Evolutionary conservation across 2,888 invertebrate species (phyloP), one percentile per base, ranked within the genome.

Genomic region (Uropetala carovei): DNA sequence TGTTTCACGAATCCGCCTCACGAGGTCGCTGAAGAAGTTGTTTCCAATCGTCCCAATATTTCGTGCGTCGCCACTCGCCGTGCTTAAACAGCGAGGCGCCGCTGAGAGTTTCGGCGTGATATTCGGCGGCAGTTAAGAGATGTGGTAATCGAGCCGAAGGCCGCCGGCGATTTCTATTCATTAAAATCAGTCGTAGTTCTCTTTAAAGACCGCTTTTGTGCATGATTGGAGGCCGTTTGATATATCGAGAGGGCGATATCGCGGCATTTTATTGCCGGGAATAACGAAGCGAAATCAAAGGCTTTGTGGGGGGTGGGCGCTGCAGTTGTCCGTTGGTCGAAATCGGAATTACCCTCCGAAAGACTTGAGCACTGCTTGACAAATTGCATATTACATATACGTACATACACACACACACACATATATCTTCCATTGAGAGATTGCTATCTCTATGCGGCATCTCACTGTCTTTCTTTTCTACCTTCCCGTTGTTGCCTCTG

Each of bases 151-250:
- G 64, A 64, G 9, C n/a, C 64, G 64, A 64, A 64, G 64, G 68
- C 68, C 8, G 22, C 7, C 16, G 14, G 7, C 0, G 11, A 18
- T 64, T n/a, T n/a, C 68, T 0, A 68, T 43, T 43, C 1, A 43
- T 43, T 43, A 68, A 68, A 18, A n/a, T n/a, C n/a, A 18, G n/a
- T 64, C 64, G 64, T 13, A 68, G 18, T 18, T n/a, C 0, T 68
- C 68, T 68, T 22, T n/a, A 18, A 68, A 68, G n/a, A 1, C 22
- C 68, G 68, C n/a, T 9, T 64, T 68, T 22, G 68, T 68, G 68
- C 68, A 68, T 68, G 68, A 18, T 68, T 68, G 68, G 68, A 68
- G 68, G 68, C 13, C 18, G 68, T 68, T 68, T 68, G 68, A 68
- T n/a, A 22, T 10, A 68, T 68, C 68, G n/a, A 68, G 22, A n/a